Base-by-base conservation (phyloP, 2,113 vertebrate species). In the Caranx ignobilis region DNA sequence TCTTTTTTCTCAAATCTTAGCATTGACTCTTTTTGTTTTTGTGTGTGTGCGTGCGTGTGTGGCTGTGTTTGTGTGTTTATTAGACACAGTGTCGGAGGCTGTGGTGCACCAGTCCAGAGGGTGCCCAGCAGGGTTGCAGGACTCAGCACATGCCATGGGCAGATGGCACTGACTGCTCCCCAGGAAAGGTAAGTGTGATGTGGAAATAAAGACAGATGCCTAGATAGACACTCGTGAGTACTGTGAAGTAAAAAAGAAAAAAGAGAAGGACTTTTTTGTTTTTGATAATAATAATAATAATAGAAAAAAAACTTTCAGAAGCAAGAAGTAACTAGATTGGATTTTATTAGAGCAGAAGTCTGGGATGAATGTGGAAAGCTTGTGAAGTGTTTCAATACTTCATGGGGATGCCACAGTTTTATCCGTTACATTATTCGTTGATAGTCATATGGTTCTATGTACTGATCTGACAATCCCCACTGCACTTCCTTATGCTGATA, bases 91-190 rank as follows among this genome's bases (percentile, higher is more conserved):
- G 98, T 84, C 94, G 96, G 39, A 95, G 98, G 77, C 95, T 99
- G 62, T 99, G 98, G 98, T 99, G 98, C 85, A 97, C 96, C 72
- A 97, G 97, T 45, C 94, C 96, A 0, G 97, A 98, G 16, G 97
- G 97, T 0, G 95, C 95, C 0, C 96, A 97, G 93, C 96, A 96
- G 72, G 97, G 97, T 87, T 99, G 98, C 91, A 95, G 96, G 69
- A 99, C 98, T 5, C 98, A 99, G 5, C 98, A 99, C 93, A 99
- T 98, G 2, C 98, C 98, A 4, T 99, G 97, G 98, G 98, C 98
- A 2, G 98, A 99, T 0, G 98, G 98, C 39, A 99, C 98, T 0
- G 98, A 99, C 75, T 99, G 98, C 81, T 96, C 96, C 59, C 93
- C 95, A 10, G 97, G 97, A 93, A 99, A 97, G 96, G 98, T 96